Conservation (phyloP, 2,113 vertebrate species). For the Cottus gobio region DNA sequence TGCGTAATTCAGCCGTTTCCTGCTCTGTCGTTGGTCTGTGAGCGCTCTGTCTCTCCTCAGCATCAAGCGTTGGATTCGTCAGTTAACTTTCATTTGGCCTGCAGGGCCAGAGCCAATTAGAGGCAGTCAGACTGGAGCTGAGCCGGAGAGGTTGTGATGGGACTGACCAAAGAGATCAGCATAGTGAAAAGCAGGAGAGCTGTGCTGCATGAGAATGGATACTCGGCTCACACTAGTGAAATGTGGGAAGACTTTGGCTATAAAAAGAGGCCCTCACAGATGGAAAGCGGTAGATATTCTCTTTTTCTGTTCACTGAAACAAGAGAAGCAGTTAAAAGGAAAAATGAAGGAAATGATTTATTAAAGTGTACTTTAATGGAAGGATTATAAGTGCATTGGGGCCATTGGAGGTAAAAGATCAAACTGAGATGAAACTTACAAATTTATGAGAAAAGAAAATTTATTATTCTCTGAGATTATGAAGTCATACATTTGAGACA, state of each 20-base stretch:
- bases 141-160: constrained; percentile 61
- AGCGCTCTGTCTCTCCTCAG: constrained; percentile 18
- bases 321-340: constrained; percentile 19
- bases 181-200: constrained; percentile 28
- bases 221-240: constrained; percentile 15
- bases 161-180: constrained; percentile 54
- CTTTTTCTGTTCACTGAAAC: constrained; percentile 27
- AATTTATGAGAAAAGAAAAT: too few relatives aligned
- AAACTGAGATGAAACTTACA: too few relatives aligned
- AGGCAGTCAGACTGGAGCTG: constrained; percentile 59
- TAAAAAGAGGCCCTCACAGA: constrained; percentile 32
- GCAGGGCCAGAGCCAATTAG: constrained; percentile 71
- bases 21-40: constrained; percentile 19
- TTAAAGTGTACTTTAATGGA: neutral
- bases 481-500: too few relatives aligned
- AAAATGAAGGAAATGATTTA: constrained; percentile 11
- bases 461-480: too few relatives aligned
- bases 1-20: neutral
- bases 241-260: constrained; percentile 20
- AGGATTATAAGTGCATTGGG: neutral
- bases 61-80: constrained; percentile 42
- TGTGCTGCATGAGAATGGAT: constrained; percentile 36
- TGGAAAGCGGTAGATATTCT: constrained; percentile 20
- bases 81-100: constrained; percentile 57
- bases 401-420: neutral